These are phyloP conservation scores for Cygnus olor DNA, from an alignment of 2,797 vertebrate species.

Conservation along the genomic window DNA sequence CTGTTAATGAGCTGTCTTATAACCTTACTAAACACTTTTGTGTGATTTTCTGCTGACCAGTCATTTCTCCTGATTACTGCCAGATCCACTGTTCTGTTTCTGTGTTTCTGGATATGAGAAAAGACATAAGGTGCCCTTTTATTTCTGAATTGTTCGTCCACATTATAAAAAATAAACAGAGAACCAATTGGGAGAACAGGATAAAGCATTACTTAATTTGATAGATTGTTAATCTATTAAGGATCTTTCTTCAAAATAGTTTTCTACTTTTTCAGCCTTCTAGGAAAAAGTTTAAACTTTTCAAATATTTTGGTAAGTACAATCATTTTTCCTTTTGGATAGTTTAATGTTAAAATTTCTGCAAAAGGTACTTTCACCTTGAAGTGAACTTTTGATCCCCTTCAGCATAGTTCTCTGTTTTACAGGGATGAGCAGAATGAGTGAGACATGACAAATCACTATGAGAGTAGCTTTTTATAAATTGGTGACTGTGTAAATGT, in stretches of 20 bases:
- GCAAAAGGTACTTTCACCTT: conserved; percentile 11
- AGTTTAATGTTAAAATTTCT: background rate
- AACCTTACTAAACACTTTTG: conserved; percentile 4
- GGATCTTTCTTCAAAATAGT: background rate
- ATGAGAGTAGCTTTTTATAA: conserved; percentile 47
- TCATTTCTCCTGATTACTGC: background rate
- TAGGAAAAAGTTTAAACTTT: background rate
- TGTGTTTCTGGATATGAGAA: background rate
- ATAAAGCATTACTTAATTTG: background rate
- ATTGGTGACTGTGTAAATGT: conserved; percentile 65
- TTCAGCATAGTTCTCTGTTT: background rate
- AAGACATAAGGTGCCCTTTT: conserved; percentile 26
- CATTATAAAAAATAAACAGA: background rate
- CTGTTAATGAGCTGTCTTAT: conserved; percentile 53
- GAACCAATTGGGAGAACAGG: background rate
- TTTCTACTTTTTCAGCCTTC: background rate
- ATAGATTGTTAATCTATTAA: background rate
- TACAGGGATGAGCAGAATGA: background rate
- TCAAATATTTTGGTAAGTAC: background rate
- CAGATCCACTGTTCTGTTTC: background rate
- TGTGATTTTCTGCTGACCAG: conserved; percentile 42
- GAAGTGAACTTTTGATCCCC: background rate
- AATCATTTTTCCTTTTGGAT: background rate
- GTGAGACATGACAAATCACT: conserved; percentile 39
- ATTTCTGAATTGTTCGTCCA: background rate